Conservation (phyloP, 2,797 vertebrate genomes). For the Picus viridis region DNA sequence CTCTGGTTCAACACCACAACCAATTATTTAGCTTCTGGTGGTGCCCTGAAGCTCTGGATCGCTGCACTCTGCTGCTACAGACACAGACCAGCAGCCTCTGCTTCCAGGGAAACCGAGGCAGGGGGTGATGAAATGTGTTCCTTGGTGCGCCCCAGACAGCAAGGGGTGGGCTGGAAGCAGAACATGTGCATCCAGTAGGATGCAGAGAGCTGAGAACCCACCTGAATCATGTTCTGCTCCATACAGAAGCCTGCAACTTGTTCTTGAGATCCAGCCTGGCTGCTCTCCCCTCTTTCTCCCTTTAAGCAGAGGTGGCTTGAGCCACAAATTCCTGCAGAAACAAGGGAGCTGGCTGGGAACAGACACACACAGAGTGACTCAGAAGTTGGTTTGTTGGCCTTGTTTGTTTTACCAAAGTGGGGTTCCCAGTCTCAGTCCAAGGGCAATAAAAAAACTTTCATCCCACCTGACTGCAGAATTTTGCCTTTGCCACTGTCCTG, state of each 20-base stretch:
- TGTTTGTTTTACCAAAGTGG: not conserved
- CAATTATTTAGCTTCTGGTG: not conserved
- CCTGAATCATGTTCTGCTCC: not conserved
- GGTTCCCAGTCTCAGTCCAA: not conserved
- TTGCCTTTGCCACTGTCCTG: not conserved
- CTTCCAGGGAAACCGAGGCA: not conserved
- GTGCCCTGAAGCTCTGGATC: not conserved
- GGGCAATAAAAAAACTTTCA: not conserved
- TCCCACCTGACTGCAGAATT: not conserved
- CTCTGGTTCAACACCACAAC: not conserved
- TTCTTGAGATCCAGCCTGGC: not conserved
- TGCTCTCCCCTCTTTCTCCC: not conserved
- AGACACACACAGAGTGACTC: fast-evolving
- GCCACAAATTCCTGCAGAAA: not conserved
- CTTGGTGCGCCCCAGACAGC: not conserved
- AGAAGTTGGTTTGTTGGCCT: not conserved
- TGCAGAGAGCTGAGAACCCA: not conserved
- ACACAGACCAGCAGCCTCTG: not conserved
- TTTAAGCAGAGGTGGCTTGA: not conserved
- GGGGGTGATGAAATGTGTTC: not conserved
- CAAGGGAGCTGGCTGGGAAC: not conserved
- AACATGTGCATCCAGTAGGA: fast-evolving
- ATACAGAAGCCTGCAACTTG: not conserved
- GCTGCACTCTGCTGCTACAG: fast-evolving
- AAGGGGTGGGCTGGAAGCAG: not conserved